Evolutionary conservation across 2,797 vertebrate genomes (phyloP).

Genomic region (Sphenodon punctatus): DNA sequence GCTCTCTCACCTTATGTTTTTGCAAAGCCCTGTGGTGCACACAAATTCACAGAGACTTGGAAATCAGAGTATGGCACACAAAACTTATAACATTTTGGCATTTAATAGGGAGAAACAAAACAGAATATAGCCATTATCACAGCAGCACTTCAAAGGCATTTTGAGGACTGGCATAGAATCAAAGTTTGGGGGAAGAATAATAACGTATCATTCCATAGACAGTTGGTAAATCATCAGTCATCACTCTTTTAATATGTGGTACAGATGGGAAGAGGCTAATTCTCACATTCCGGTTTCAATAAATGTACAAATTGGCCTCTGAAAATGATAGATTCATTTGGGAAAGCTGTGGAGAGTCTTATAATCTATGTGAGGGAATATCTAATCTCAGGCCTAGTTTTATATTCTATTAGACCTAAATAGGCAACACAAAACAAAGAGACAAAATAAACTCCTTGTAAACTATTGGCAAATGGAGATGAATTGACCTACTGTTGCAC

Average conservation of each 20-base stretch:
- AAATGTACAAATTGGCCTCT: slow-evolving; percentile 38
- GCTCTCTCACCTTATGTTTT: too few species aligned
- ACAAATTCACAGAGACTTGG: background rate
- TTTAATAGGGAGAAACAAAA: background rate
- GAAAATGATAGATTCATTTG: slow-evolving; percentile 38
- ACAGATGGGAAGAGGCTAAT: slow-evolving; percentile 39
- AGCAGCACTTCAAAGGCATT: slow-evolving; percentile 21
- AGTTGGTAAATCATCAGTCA: slow-evolving; percentile 33
- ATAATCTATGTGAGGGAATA: slow-evolving; percentile 27
- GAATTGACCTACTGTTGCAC: background rate
- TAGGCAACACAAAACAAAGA: background rate
- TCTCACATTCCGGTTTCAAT: slow-evolving; percentile 45
- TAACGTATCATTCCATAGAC: slow-evolving; percentile 40
- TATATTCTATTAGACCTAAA: slow-evolving; percentile 19
- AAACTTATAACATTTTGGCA: background rate
- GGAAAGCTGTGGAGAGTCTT: slow-evolving; percentile 17
- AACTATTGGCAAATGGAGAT: background rate
- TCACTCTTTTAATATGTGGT: slow-evolving; percentile 19
- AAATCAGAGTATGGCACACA: background rate
- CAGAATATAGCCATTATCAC: slow-evolving; percentile 7
- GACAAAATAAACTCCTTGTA: background rate
- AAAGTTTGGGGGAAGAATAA: slow-evolving; percentile 21
- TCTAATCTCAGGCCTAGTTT: slow-evolving; percentile 34
- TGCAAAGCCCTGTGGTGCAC: background rate
- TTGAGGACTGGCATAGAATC: background rate